Evolutionary conservation across 2,888 invertebrate species (phyloP), one percentile per base, ranked within the genome.

Genomic region (Drosophila emarginata): DNA sequence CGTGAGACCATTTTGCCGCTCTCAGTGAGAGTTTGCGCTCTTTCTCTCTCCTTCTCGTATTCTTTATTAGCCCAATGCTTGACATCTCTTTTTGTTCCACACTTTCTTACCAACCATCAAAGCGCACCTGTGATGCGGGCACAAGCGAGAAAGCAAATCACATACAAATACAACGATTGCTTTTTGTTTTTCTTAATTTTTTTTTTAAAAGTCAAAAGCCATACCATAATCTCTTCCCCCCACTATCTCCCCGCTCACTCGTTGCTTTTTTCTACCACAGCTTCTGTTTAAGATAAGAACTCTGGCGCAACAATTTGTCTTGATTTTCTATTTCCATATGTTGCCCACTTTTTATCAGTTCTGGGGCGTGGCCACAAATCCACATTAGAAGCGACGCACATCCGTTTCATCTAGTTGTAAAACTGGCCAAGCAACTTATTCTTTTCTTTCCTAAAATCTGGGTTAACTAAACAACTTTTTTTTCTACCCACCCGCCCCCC

Each of bases 341-440:
- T 28, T 60, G 32, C 14, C 28, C 14, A 40, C 26, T n/a, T 45
- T 57, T 52, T 65, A 73, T 71, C 71, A 65, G 60, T 36, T 54
- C 64, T 52, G 37, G 73, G 71, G 71, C 74, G 71, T 71, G 71
- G 71, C 60, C 66, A 52, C 23, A 36, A 32, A 9, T 52, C 54
- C 60, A 26, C 21, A 45, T 15, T 37, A 12, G 45, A 7, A 45
- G 45, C 5, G 11, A 18, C 28, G 50, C 18, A 74, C 86, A 82
- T 87, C 88, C 88, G 81, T 77, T 82, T 74, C 51, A 70, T 61
- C 57, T 60, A 61, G 64, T 69, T 67, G 64, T 57, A 81, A 80
- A 85, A 82, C 69, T 74, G 58, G 77, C 67, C 73, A 61, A 74
- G 64, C 81, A 74, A 79, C 83, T 61, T 73, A 59, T 45, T 60